These are phyloP conservation scores for Ondatra zibethicus DNA, from an alignment of 2,113 vertebrate genomes.

Conservation along the genomic window DNA sequence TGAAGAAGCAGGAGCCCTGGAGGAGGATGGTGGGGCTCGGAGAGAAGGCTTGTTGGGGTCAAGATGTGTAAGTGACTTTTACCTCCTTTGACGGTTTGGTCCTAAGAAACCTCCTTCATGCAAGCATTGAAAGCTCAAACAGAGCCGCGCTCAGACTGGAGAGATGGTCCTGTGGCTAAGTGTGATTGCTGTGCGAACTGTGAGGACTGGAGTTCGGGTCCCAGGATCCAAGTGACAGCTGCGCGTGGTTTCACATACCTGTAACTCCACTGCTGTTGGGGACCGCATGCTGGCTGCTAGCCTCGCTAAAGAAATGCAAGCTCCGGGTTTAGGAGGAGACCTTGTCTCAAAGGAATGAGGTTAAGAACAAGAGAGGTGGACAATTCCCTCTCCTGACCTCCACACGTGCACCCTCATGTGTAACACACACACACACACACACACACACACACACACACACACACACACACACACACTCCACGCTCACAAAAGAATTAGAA, in stretches of 20 bases:
- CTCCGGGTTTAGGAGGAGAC: background rate
- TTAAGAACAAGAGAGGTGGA: background rate
- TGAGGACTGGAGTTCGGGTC: background rate
- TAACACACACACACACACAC: background rate
- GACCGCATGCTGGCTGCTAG: background rate
- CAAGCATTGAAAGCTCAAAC: background rate
- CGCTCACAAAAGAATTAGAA: background rate
- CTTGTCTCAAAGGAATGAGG: background rate
- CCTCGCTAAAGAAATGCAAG: background rate
- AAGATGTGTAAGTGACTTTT: fast-evolving
- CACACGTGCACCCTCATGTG: background rate
- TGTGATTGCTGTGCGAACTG: background rate
- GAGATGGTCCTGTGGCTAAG: background rate
- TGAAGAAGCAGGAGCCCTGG: background rate
- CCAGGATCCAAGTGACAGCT: no score
- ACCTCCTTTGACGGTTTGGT: background rate
- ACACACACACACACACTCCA: background rate
- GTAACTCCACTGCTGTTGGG: background rate
- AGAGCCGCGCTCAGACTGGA: background rate
- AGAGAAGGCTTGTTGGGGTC: background rate
- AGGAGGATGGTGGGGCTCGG: background rate
- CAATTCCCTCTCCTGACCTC: background rate
- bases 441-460: no score
- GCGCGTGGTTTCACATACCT: background rate
- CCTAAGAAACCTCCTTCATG: background rate